These are phyloP conservation scores for Aethina tumida DNA, from an alignment of 1,140 invertebrate genomes.

Conservation along the genomic window DNA sequence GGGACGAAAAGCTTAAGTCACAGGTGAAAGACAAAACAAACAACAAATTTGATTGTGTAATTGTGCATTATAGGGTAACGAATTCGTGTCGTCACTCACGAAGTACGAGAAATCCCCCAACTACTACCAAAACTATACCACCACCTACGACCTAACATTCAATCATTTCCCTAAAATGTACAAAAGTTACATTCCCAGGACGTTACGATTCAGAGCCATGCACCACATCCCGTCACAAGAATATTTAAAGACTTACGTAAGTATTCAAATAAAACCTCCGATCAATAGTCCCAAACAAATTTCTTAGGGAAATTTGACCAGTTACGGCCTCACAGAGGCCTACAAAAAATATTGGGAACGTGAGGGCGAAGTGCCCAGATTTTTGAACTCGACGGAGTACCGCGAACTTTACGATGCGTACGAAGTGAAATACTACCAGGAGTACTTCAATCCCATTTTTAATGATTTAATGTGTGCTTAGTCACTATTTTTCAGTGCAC, in stretches of 20 bases:
- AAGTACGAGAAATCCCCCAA: slow-evolving; percentile 11
- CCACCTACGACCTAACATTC: slow-evolving; percentile 17
- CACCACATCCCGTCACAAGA: slow-evolving; percentile 8
- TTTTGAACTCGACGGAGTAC: slow-evolving; percentile 5
- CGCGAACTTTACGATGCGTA: slow-evolving; percentile 5
- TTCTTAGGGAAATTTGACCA: slow-evolving; percentile 12
- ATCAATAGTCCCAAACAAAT: background rate
- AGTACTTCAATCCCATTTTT: background rate
- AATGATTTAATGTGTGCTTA: no score
- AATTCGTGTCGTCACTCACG: slow-evolving; percentile 1
- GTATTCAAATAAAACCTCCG: background rate
- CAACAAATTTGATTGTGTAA: slow-evolving; percentile 2
- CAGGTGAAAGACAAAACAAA: slow-evolving; percentile 6
- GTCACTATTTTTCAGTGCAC: background rate
- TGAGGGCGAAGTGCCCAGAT: slow-evolving; percentile 7
- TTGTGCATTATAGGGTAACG: slow-evolving; percentile 2
- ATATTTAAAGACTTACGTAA: slow-evolving; percentile 15
- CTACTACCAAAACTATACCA: slow-evolving; percentile 13
- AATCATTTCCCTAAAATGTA: slow-evolving; percentile 14
- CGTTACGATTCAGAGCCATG: slow-evolving; percentile 2
- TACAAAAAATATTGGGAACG: slow-evolving; percentile 11
- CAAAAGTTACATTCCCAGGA: slow-evolving; percentile 4
- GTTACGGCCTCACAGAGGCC: slow-evolving; percentile 9
- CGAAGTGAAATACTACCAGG: slow-evolving; percentile 6
- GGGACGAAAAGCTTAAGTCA: slow-evolving; percentile 14